Conservation (phyloP, 2,113 vertebrate species). For the Artemisiospiza belli region DNA sequence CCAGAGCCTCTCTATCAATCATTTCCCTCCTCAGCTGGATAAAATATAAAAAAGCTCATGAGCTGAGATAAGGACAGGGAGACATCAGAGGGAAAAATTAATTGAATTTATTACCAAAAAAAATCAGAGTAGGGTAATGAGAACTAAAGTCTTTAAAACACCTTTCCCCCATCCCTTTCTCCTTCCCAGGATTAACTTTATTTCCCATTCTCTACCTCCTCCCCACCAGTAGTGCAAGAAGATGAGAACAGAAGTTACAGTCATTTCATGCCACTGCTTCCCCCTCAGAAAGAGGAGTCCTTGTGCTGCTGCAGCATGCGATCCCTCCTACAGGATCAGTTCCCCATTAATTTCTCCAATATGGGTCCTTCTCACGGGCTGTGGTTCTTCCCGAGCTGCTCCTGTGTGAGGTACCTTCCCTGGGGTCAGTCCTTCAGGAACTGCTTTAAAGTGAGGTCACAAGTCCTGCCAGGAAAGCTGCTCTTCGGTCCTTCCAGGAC, state of each 20-base stretch:
- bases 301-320: not conserved
- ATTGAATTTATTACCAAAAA: not conserved
- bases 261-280: not conserved
- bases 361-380: not conserved
- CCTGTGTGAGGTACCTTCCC: not conserved
- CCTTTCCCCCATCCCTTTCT: not conserved
- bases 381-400: not conserved
- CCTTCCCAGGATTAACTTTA: not conserved
- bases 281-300: not conserved
- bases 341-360: not conserved
- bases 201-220: not conserved
- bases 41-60: not conserved
- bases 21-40: not conserved
- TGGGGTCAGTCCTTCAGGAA: not conserved
- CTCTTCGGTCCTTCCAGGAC: not conserved
- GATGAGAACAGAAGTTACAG: rapidly evolving
- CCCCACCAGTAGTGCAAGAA: not conserved
- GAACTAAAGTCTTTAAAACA: not conserved
- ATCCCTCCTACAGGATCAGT: not conserved
- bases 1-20: not conserved
- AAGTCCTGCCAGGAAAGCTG: not conserved
- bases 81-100: not conserved
- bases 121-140: not conserved
- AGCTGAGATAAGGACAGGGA: not conserved
- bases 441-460: not conserved